Evolutionary conservation across 2,797 vertebrate genomes (phyloP).

Genomic region (Oreortyx pictus): DNA sequence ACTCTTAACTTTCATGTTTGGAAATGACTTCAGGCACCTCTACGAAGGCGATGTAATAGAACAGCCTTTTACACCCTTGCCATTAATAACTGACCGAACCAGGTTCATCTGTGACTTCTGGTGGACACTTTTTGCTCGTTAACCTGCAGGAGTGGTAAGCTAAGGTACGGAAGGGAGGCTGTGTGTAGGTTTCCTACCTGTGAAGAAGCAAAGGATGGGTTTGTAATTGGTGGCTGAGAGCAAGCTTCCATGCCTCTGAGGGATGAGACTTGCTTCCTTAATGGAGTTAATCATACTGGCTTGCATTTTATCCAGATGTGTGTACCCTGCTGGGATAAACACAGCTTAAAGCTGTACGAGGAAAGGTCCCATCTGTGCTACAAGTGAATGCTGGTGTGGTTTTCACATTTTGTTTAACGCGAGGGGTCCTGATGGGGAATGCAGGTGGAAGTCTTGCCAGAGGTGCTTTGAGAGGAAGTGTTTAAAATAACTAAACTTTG

Average conservation of each 20-base stretch:
- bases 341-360: not conserved
- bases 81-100: not conserved
- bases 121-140: not conserved
- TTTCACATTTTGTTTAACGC: not conserved
- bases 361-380: not conserved
- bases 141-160: not conserved
- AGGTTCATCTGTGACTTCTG: not conserved
- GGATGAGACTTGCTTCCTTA: not conserved
- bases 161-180: not conserved
- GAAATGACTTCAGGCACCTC: not conserved
- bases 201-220: not conserved
- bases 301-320: not conserved
- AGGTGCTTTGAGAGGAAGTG: slow-evolving; percentile 42
- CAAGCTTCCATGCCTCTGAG: not conserved
- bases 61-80: not conserved
- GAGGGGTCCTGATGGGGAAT: slow-evolving; percentile 32
- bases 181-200: not conserved
- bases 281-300: not conserved
- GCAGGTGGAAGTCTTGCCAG: slow-evolving; percentile 49
- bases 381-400: not conserved
- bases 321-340: not conserved
- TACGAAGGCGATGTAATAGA: not conserved
- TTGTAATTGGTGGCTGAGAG: not conserved
- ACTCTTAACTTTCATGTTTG: not conserved
- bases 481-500: slow-evolving; percentile 56